Evolutionary conservation across 2,888 invertebrate genomes (phyloP), one percentile per base, ranked within the genome.

Genomic region (Cantharis rufa): DNA sequence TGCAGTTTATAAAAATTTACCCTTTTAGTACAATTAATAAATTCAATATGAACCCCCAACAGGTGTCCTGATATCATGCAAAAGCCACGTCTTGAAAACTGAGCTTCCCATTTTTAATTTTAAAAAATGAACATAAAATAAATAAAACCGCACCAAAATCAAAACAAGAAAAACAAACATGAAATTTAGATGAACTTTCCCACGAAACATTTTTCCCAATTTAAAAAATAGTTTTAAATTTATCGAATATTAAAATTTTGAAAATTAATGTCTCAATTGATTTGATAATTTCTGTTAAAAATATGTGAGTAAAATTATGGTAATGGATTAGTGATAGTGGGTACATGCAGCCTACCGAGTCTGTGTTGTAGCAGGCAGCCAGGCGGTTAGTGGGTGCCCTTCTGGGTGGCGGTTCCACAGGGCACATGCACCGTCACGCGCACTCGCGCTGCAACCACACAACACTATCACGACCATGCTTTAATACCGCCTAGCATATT

Each of bases 391-490:
- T 86, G 84, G 84, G 85, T 86, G 84, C 85, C 87, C 86, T 86
- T 86, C 85, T 86, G 87, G 84, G 84, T 84, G 85, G 86, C 85
- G 83, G 87, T 86, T 86, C 88, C 86, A 86, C 87, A 87, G 87
- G 94, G 94, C 92, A 94, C 95, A 94, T 94, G 94, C 93, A 94
- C 94, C 92, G 94, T 94, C 92, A 94, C 93, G 92, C 94, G 94
- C 92, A 94, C 94, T 92, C 94, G 94, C 92, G 94, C 95, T 95
- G 95, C 93, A 94, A 95, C 93, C 93, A 88, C 88, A 87, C 87
- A 87, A 88, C 87, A 87, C 85, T 84, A 85, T 86, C 87, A 87
- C 86, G 84, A 84, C 86, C 87, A 87, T 87, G 87, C 86, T 84
- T 81, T 81, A 48, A 82, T 81, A 80, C 79, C 81, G 80, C 79